phyloP scores from a whole-genome alignment of 92 coral and sea anemone genomes.

The Hydrozoanthus gracilis region DNA sequence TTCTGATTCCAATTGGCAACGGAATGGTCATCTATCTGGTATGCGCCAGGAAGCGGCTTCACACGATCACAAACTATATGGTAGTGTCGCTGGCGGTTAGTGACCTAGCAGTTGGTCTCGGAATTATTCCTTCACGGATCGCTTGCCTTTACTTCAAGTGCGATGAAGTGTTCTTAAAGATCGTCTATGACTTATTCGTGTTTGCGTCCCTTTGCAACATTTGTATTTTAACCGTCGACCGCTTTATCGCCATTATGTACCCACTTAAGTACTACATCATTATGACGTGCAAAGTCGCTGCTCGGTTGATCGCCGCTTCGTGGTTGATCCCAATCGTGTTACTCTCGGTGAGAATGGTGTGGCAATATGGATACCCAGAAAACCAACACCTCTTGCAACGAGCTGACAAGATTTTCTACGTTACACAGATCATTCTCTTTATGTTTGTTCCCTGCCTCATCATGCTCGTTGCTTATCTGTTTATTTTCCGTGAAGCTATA shows the following conservation, averaged over 20 bases:
- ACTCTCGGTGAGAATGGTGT: slow-evolving; percentile 66
- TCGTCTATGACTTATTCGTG: slow-evolving; percentile 76
- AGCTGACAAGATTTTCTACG: slow-evolving; percentile 75
- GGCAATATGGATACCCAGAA: slow-evolving; percentile 74
- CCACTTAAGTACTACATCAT: slow-evolving; percentile 58
- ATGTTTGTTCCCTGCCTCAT: slow-evolving; percentile 80
- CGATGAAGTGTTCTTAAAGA: slow-evolving; percentile 71
- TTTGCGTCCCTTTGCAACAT: slow-evolving; percentile 83
- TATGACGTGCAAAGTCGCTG: slow-evolving; percentile 53
- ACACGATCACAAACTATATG: slow-evolving; percentile 78
- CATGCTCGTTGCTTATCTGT: slow-evolving; percentile 78
- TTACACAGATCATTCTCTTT: slow-evolving; percentile 79
- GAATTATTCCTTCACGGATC: slow-evolving; percentile 79
- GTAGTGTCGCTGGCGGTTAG: slow-evolving; percentile 80
- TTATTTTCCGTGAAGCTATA: slow-evolving; percentile 70
- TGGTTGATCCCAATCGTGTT: slow-evolving; percentile 75
- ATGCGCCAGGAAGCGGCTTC: slow-evolving; percentile 69
- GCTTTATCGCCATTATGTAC: slow-evolving; percentile 58
- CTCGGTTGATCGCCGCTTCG: slow-evolving; percentile 59
- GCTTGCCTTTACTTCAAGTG: slow-evolving; percentile 73
- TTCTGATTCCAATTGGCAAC: slow-evolving; percentile 70
- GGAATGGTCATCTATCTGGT: slow-evolving; percentile 74
- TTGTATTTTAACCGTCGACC: slow-evolving; percentile 76
- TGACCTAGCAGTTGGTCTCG: slow-evolving; percentile 73
- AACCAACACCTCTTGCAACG: slow-evolving; percentile 55